phyloP scores from a whole-genome alignment of 2,797 vertebrate species.

The Simalia tracyae region DNA sequence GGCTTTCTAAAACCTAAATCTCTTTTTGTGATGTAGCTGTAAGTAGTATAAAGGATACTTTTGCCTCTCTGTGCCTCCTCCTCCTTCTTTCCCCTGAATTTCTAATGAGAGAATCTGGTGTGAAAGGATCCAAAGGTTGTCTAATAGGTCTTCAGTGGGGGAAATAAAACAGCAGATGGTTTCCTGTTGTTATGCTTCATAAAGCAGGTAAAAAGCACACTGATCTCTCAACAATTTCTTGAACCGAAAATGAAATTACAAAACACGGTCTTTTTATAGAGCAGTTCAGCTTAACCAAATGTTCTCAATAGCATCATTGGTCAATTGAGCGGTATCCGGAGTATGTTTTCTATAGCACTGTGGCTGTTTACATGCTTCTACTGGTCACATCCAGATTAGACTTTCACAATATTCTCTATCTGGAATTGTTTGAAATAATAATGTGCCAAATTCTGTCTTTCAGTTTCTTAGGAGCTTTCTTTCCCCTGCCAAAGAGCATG shows the following conservation, averaged over 20 bases:
- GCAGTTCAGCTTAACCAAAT: not conserved
- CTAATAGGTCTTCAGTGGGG: slow-evolving; percentile 16
- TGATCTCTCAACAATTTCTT: slow-evolving; percentile 19
- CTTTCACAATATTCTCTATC: not conserved
- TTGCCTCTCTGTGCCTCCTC: not conserved
- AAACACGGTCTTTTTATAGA: not conserved
- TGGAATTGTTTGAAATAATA: not conserved
- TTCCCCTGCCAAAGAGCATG: not conserved
- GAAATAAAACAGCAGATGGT: slow-evolving; percentile 19
- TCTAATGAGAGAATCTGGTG: slow-evolving; percentile 5
- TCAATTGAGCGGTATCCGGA: not conserved
- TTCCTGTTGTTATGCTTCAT: slow-evolving; percentile 28
- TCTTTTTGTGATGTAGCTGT: not conserved
- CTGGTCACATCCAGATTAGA: not conserved
- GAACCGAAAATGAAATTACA: slow-evolving; percentile 1
- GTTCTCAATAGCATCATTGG: not conserved
- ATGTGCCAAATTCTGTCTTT: not conserved
- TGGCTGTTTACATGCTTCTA: not conserved
- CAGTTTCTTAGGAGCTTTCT: not conserved
- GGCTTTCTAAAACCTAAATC: not conserved
- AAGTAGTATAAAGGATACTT: not conserved
- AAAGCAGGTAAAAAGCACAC: slow-evolving; percentile 41
- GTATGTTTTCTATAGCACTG: no score
- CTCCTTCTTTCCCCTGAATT: not conserved
- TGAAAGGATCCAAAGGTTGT: not conserved